Conservation (phyloP, 1,140 invertebrate genomes). For the Drosophila funebris region DNA sequence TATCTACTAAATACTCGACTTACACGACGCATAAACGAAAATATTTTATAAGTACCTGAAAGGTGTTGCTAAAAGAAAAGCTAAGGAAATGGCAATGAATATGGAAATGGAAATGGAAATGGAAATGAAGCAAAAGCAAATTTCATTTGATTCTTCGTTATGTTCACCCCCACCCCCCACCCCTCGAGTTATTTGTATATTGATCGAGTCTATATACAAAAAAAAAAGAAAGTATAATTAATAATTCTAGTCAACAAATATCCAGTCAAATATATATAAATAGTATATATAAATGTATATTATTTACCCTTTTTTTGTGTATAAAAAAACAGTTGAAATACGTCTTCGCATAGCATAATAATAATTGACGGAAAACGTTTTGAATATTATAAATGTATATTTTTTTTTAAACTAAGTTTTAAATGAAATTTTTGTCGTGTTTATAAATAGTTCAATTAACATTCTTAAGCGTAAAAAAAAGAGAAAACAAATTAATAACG, state of each 20-base stretch:
- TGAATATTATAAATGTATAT: neutral
- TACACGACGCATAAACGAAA: slow-evolving; percentile 36
- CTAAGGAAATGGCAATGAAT: neutral
- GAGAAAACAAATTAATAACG: neutral
- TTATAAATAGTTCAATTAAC: slow-evolving; percentile 41
- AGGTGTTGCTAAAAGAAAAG: slow-evolving; percentile 46
- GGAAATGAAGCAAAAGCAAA: slow-evolving; percentile 20
- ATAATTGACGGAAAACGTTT: slow-evolving; percentile 19
- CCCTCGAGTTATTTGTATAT: slow-evolving; percentile 19
- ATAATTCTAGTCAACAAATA: slow-evolving; percentile 38
- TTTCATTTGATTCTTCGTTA: slow-evolving; percentile 29
- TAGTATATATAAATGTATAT: slow-evolving; percentile 17
- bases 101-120: neutral
- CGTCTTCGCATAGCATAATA: slow-evolving; percentile 32
- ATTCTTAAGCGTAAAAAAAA: neutral
- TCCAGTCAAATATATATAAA: slow-evolving; percentile 2
- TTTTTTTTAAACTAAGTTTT: slow-evolving; percentile 29
- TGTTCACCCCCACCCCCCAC: neutral
- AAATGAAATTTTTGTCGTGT: slow-evolving; percentile 28
- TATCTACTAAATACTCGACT: slow-evolving; percentile 5
- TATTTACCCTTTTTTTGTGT: slow-evolving; percentile 10
- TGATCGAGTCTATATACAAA: slow-evolving; percentile 18
- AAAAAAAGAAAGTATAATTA: neutral
- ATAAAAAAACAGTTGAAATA: slow-evolving; percentile 16
- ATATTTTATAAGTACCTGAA: slow-evolving; percentile 60